These are phyloP conservation scores for Myrmecobius fasciatus DNA, from an alignment of 2,113 vertebrate genomes.

Conservation along the genomic window DNA sequence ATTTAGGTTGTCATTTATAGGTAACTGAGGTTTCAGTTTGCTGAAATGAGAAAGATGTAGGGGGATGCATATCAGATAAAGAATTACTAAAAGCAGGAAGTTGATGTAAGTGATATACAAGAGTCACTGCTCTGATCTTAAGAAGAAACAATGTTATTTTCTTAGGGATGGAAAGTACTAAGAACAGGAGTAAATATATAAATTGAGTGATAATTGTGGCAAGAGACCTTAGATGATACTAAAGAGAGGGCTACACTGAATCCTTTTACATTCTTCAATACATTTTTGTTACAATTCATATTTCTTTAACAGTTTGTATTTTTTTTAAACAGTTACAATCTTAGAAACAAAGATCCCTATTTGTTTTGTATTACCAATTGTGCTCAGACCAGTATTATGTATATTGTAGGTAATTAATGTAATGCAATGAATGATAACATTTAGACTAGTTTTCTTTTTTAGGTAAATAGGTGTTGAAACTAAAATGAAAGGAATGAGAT, in stretches of 20 bases:
- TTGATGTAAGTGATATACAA: background rate
- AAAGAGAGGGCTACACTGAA: background rate
- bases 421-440: background rate
- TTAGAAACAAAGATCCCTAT: background rate
- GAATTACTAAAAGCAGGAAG: background rate
- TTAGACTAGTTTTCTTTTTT: conserved; percentile 42
- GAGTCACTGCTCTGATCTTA: background rate
- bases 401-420: background rate
- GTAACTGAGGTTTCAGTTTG: conserved; percentile 69
- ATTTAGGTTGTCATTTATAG: conserved; percentile 65
- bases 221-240: background rate
- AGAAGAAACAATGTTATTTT: background rate
- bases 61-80: background rate
- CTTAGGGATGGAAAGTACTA: background rate
- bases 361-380: background rate
- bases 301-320: conserved; percentile 10
- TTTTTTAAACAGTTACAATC: background rate
- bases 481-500: conserved; percentile 24
- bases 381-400: background rate
- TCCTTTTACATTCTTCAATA: background rate
- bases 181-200: background rate
- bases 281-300: background rate
- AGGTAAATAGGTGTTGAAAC: background rate
- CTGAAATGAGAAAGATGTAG: conserved; percentile 52
- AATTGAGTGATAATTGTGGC: background rate